These are phyloP conservation scores for Creontiades dilutus DNA, from an alignment of 2,888 invertebrate species.

Conservation along the genomic window DNA sequence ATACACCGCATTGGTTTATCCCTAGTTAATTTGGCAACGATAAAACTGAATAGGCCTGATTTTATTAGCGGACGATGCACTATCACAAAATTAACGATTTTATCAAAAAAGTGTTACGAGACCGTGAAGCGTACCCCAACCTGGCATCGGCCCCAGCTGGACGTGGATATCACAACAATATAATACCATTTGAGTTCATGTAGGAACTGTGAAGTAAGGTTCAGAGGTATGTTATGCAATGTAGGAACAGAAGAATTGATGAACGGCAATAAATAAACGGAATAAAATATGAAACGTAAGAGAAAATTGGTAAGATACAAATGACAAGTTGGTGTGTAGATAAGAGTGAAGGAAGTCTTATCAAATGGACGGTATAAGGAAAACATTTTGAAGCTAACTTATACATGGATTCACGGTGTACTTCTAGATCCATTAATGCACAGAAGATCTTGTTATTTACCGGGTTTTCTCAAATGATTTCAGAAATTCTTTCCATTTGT, in stretches of 20 bases:
- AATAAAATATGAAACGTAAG: neutral
- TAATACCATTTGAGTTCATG: neutral
- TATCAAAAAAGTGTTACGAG: slow-evolving; percentile 17
- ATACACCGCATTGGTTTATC: neutral
- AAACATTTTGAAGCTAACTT: neutral
- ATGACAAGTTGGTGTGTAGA: slow-evolving; percentile 41
- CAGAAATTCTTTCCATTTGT: too few species aligned
- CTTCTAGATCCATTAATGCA: too few species aligned
- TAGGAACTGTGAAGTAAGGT: neutral
- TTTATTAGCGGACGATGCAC: neutral
- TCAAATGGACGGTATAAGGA: neutral
- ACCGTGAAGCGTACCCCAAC: neutral
- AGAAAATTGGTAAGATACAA: slow-evolving; percentile 30
- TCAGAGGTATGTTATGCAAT: neutral
- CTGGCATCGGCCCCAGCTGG: slow-evolving; percentile 29
- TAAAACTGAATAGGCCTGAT: neutral
- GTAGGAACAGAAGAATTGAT: slow-evolving; percentile 8
- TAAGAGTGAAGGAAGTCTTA: slow-evolving; percentile 31
- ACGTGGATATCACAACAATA: slow-evolving; percentile 12
- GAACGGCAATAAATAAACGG: neutral
- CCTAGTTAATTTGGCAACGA: neutral
- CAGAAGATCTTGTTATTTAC: too few species aligned
- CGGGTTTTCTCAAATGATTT: too few species aligned
- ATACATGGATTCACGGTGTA: neutral
- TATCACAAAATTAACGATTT: neutral